phyloP scores from a whole-genome alignment of 2,113 vertebrate species.

The Psammodynastes pulverulentus region DNA sequence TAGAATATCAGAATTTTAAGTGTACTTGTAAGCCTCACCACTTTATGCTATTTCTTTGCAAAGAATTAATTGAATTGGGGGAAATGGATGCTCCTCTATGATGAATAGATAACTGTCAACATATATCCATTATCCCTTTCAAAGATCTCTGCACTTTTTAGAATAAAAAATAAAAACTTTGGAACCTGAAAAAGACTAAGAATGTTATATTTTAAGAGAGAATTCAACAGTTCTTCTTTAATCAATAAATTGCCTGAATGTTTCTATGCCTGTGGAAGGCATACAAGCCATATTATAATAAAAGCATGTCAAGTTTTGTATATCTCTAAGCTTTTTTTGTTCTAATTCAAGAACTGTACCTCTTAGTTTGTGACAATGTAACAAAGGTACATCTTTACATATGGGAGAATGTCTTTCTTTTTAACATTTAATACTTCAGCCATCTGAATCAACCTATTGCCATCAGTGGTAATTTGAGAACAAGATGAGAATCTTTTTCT shows the following conservation, averaged over 20 bases:
- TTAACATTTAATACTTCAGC: not conserved
- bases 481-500: conserved; percentile 2
- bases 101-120: not conserved
- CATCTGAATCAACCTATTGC: not conserved
- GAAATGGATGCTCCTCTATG: not conserved
- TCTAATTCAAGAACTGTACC: conserved; percentile 50
- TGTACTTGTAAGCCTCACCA: not conserved
- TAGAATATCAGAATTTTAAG: not conserved
- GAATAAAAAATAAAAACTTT: not conserved
- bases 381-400: conserved; percentile 51
- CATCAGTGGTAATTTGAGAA: conserved; percentile 1
- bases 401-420: conserved; percentile 9
- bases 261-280: not conserved
- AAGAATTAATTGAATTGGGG: not conserved
- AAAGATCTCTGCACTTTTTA: conserved; percentile 33
- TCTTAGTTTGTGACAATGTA: conserved; percentile 53
- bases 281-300: conserved; percentile 23
- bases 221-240: conserved; percentile 32
- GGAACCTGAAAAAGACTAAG: conserved; percentile 35
- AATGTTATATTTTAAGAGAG: not conserved
- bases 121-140: too few relatives aligned
- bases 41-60: not conserved
- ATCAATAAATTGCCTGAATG: conserved; percentile 45
- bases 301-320: conserved; percentile 39
- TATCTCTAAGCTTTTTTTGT: not conserved